These are phyloP conservation scores for Isoperla grammatica DNA, from an alignment of 2,888 invertebrate species.

Conservation along the genomic window DNA sequence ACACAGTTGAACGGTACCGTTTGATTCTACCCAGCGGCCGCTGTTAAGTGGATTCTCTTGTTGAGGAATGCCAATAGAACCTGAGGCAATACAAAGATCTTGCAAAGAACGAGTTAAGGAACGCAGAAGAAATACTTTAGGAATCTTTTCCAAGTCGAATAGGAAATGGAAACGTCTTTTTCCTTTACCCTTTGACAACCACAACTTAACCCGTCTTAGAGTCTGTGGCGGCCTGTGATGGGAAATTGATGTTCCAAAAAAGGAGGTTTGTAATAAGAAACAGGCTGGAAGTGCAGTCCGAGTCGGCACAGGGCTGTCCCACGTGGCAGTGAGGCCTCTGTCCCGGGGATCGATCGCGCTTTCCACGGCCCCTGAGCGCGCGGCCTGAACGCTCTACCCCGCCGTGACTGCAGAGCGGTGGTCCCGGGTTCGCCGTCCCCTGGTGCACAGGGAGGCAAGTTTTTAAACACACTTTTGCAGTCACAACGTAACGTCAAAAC, in stretches of 20 bases:
- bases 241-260: conserved; percentile 15
- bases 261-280: too few relatives aligned
- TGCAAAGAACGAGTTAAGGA: background rate
- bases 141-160: background rate
- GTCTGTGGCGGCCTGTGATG: background rate
- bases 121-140: conserved; percentile 3
- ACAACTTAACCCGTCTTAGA: background rate
- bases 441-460: too few relatives aligned
- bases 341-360: conserved; percentile 6
- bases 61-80: background rate
- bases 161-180: conserved; percentile 12
- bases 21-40: background rate
- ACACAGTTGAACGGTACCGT: background rate
- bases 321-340: background rate
- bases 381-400: too few relatives aligned
- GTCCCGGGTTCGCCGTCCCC: too few relatives aligned
- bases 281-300: too few relatives aligned
- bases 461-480: too few relatives aligned
- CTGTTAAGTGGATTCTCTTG: conserved; percentile 15
- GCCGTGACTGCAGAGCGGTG: too few relatives aligned
- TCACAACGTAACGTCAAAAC: too few relatives aligned
- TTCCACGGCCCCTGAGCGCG: background rate
- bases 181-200: conserved; percentile 13
- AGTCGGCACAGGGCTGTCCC: background rate
- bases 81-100: background rate